Conservation (phyloP, 2,113 vertebrate species). For the Aphyosemion australe region DNA sequence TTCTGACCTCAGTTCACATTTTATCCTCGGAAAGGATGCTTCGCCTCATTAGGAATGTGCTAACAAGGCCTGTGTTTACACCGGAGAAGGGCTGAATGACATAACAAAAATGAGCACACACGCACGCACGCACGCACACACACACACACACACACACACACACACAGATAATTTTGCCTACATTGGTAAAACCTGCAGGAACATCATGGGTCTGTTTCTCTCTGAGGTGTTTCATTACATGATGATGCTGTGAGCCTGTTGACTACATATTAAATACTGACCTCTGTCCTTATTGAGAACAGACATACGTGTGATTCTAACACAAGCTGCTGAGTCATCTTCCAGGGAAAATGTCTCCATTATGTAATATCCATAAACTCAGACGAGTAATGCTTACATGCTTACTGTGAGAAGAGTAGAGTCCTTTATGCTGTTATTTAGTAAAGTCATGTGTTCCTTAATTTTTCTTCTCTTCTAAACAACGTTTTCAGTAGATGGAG, state of each 20-base stretch:
- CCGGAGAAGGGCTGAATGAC: neutral
- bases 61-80: too few relatives aligned
- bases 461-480: neutral
- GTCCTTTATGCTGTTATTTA: neutral
- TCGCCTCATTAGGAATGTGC: too few relatives aligned
- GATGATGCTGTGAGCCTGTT: neutral
- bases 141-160: too few relatives aligned
- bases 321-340: neutral
- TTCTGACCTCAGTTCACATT: too few relatives aligned
- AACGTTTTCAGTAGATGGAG: neutral
- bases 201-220: neutral
- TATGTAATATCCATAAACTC: neutral
- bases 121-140: too few relatives aligned
- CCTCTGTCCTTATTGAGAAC: neutral
- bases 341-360: neutral
- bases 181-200: neutral
- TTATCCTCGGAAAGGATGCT: too few relatives aligned
- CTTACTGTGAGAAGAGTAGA: neutral
- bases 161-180: neutral
- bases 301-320: neutral
- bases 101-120: neutral
- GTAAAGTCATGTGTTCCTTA: too few relatives aligned
- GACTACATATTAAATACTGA: neutral
- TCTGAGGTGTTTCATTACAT: neutral
- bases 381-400: neutral